phyloP scores from a whole-genome alignment of 2,797 vertebrate genomes.

The Myotis pilosus region DNA sequence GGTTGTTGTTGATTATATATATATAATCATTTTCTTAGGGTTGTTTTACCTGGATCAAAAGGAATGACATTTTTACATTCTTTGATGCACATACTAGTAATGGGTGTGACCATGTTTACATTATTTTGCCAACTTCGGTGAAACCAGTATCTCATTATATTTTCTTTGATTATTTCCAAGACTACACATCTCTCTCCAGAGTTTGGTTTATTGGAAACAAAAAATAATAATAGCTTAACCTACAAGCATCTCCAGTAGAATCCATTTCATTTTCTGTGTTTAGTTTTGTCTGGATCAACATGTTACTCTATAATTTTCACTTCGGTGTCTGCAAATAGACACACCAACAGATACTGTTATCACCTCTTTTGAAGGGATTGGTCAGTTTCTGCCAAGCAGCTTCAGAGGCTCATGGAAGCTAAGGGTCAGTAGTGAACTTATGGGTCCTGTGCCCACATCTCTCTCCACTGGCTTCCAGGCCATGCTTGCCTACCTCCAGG shows the following conservation, averaged over 20 bases:
- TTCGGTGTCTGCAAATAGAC: background rate
- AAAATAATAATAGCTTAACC: slow-evolving; percentile 42
- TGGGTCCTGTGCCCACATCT: background rate
- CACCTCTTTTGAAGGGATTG: background rate
- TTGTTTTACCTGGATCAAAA: background rate
- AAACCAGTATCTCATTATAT: background rate
- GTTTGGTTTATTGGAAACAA: slow-evolving; percentile 32
- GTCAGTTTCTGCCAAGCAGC: background rate
- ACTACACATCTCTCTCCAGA: background rate
- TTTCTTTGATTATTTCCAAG: slow-evolving; percentile 23
- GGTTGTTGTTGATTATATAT: background rate
- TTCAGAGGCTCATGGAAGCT: background rate
- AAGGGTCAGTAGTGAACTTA: background rate
- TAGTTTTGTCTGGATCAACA: background rate
- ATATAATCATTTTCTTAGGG: slow-evolving; percentile 1
- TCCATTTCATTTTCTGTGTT: slow-evolving; percentile 41
- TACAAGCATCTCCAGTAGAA: background rate
- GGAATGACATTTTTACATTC: background rate
- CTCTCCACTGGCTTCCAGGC: background rate
- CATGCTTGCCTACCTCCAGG: background rate
- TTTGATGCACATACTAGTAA: background rate
- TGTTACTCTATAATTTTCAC: slow-evolving; percentile 6
- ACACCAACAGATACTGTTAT: background rate
- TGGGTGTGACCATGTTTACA: background rate
- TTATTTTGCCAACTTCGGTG: slow-evolving; percentile 4